These are phyloP conservation scores for Apis mellifera DNA, from an alignment of 1,140 invertebrate genomes.

Conservation along the genomic window Amel_HAv3.1 CM009937.2:4681501-4682000, in stretches of 20 bases:
- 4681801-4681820: constrained; percentile 41
- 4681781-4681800: constrained; percentile 82
- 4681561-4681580: constrained; percentile 72
- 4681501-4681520: constrained; percentile 84
- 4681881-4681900: no score
- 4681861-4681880: no score
- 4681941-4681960: no score
- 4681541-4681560: constrained; percentile 73
- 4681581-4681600: constrained; percentile 64
- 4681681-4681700: constrained; percentile 92
- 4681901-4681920: background rate
- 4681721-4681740: constrained; percentile 90
- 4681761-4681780: constrained; percentile 73
- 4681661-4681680: constrained; percentile 90
- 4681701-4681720: constrained; percentile 91
- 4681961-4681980: no score
- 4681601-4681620: constrained; percentile 65
- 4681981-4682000: no score
- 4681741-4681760: constrained; percentile 84
- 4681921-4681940: no score
- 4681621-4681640: constrained; percentile 87
- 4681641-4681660: constrained; percentile 88
- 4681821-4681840: background rate
- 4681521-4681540: constrained; percentile 71
- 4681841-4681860: background rate